phyloP scores from a whole-genome alignment of 2,113 vertebrate species.

The Micromys minutus region DNA sequence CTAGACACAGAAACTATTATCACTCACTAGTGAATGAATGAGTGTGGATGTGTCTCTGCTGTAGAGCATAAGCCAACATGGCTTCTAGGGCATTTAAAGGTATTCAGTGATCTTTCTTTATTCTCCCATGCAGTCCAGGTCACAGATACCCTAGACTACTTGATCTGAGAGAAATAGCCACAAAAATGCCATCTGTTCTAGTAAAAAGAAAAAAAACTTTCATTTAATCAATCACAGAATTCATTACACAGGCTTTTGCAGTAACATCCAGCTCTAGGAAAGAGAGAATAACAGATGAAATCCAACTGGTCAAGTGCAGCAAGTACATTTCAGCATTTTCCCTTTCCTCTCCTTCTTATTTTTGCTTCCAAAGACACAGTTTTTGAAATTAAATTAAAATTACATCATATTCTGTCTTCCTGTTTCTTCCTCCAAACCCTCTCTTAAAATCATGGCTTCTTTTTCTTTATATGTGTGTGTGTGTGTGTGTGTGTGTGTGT shows the following conservation, averaged over 20 bases:
- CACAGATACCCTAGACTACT: neutral
- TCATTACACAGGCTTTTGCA: neutral
- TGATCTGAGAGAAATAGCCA: neutral
- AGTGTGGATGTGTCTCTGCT: neutral
- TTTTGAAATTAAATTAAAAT: neutral
- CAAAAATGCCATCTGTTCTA: neutral
- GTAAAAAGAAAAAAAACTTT: neutral
- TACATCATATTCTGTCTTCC: neutral
- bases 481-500: neutral
- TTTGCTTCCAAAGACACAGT: neutral
- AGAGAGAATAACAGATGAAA: neutral
- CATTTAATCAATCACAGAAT: neutral
- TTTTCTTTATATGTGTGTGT: neutral
- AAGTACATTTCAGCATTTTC: neutral
- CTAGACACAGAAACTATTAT: neutral
- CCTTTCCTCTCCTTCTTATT: neutral
- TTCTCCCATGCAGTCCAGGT: neutral
- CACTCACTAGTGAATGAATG: conserved; percentile 25
- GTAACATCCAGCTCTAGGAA: neutral
- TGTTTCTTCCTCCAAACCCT: neutral
- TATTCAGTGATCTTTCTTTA: neutral
- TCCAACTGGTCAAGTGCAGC: neutral
- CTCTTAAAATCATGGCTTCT: neutral
- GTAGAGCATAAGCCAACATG: neutral
- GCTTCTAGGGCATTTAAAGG: neutral